Base-by-base conservation (phyloP, 2,797 vertebrate species). In the Onychomys torridus region DNA sequence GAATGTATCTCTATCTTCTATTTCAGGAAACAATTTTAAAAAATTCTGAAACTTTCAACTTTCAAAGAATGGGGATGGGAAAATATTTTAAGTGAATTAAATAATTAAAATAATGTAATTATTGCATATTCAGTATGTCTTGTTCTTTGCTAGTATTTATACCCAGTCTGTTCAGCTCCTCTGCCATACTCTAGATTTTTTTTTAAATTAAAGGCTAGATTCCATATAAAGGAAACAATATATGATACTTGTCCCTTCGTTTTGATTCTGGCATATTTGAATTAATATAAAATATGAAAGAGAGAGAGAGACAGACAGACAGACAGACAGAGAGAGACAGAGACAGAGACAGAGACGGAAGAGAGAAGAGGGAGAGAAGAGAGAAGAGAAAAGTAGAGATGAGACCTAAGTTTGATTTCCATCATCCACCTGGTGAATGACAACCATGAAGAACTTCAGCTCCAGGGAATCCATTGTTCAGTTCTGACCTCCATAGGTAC, bases 1-100 rank as follows among this genome's bases (percentile, higher is more conserved):
- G 19, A 88, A 85, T 77, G 73, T 90, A 63, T 65, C 43, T 81
- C 21, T 81, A 10, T 25, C n/a, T 69, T 94, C 9, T 81, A 12
- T 0, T 61, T 73, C 85, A 94, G 87, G 46, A 76, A 89, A 6
- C 55, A n/a, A 71, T 92, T 87, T 87, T 89, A 11, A 43, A 95
- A 76, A 71, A 3, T 88, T 78, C 7, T 73, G 3, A 83, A 40
- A 69, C 1, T 21, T 96, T 69, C 43, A 21, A 0, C 0, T 91
- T 86, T 93, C 49, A 83, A 76, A 37, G 59, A 0, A 10, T 76
- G 6, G 37, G 13, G 2, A 25, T 84, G 37, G 23, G 46, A 32
- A 90, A 57, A 46, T 59, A 6, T 69, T 63, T 40, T 14, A 17
- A 65, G 63, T 0, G 46, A 43, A 43, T 10, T 43, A 43, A 19